Evolutionary conservation across 2,888 invertebrate genomes (phyloP), one percentile per base, ranked within the genome.

Genomic region (Horisme vitalbata): DNA sequence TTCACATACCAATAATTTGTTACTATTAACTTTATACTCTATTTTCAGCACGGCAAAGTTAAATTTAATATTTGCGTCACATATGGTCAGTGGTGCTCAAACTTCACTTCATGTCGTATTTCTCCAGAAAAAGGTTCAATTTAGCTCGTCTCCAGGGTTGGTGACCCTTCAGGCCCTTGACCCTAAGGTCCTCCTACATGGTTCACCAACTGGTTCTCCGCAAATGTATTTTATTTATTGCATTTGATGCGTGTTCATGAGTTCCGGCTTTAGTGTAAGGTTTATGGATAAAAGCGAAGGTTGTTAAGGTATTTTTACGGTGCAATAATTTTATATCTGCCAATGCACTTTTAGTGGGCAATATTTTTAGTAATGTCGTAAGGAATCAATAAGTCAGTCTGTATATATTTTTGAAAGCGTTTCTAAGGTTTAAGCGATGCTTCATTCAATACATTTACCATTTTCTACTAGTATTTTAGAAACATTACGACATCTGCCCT

Each of bases 121-220:
- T 0, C 11, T 13, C 4, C 0, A 0, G n/a, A 1, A 4, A 15
- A 48, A 35, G 38, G 54, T 44, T 13, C n/a, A 43, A 13, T 33
- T 44, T 45, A n/a, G 28, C 1, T 5, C 15, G 21, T 11, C 5
- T 8, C 8, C 11, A 13, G n/a, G 20, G 15, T 23, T 28, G 18
- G 8, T 37, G 34, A 41, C 45, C 37, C 32, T 41, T 41, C 45
- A 50, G 58, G 52, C 49, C 58, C 55, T 58, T 58, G 58, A 55
- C 41, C 58, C 45, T 45, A 48, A 36, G 37, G 20, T 15, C 23
- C 30, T 32, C 38, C 13, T 31, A 31, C 36, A 27, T 6, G n/a
- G n/a, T n/a, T n/a, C n/a, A n/a, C n/a, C n/a, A 26, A 32, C 41
- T 20, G 38, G 41, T 34, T 43, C n/a, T 32, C 34, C 15, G 33